These are phyloP conservation scores for Pentalonia nigronervosa DNA, from an alignment of 1,140 invertebrate genomes.

Conservation along the genomic window DNA sequence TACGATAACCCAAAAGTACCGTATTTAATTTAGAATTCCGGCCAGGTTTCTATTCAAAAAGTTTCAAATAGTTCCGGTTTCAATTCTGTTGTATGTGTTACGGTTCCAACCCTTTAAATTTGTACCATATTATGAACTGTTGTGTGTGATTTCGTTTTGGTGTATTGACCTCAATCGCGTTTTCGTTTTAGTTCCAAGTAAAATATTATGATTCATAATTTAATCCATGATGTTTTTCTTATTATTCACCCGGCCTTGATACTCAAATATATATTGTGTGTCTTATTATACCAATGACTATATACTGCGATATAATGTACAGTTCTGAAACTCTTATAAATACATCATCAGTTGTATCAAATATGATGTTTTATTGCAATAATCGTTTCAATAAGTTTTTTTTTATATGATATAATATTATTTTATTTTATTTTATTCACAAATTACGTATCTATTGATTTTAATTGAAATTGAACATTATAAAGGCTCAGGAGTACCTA, in stretches of 20 bases:
- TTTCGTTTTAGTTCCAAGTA: not conserved
- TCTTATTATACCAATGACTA: not conserved
- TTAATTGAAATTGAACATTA: not conserved
- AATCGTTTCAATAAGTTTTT: not conserved
- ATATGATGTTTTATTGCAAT: not conserved
- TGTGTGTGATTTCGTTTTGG: not conserved
- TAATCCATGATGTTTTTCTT: not conserved
- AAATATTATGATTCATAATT: not conserved
- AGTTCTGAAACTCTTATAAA: not conserved
- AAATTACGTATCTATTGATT: no score
- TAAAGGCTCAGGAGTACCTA: not conserved
- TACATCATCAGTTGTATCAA: not conserved
- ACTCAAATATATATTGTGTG: not conserved
- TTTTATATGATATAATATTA: not conserved
- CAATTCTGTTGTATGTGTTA: not conserved
- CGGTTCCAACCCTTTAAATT: not conserved
- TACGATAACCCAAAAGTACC: no score
- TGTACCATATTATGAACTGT: not conserved
- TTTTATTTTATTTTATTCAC: not conserved
- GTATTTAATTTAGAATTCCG: not conserved
- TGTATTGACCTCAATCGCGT: not conserved
- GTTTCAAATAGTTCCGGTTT: not conserved
- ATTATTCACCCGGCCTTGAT: not conserved
- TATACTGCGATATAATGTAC: not conserved
- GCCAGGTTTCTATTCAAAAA: not conserved